Base-by-base conservation (phyloP, 2,888 invertebrate species). In the Tubiluchus corallicola region DNA sequence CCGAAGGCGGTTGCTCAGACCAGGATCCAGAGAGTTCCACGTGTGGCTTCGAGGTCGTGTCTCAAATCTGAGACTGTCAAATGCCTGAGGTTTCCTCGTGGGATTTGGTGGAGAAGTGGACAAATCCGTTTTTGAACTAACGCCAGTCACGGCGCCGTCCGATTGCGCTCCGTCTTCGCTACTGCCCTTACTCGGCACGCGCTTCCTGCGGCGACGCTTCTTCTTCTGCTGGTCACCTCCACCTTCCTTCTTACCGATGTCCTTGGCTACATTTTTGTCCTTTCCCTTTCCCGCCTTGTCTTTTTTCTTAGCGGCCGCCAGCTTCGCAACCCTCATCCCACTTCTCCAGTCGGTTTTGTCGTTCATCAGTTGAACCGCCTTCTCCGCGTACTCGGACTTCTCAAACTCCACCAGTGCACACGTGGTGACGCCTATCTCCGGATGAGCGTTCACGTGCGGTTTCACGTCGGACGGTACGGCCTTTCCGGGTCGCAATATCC, bases 341-440 rank as follows among this genome's bases (percentile, higher is more conserved):
- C 52, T 55, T 19, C 62, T 53, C 62, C 63, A 64, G 47, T 63
- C 63, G 16, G 58, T 55, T 38, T 51, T 55, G 38, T 57, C 52
- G 40, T 52, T 52, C 54, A 61, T 52, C 13, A 50, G 52, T 21
- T 78, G 74, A 43, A 79, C 71, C 1, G 90, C 87, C 47, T 76
- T 75, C 53, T 83, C 73, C 0, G 90, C 90, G 13, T 80, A 74
- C 52, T 83, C 82, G 1, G 84, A 82, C 52, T 80, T 76, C 43
- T 83, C 80, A 61, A 85, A 92, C 67, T 92, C 90, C 37, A 90
- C 78, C 54, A 90, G 70, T 15, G 88, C 90, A 63, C 83, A 84
- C 60, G 84, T 77, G 67, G 50, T 38, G 79, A 75, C 55, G 51
- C 79, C 79, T 60, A 88, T 71, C 58, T 82, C 83, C 17, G 87